These are phyloP conservation scores for Pygathrix nemaeus DNA, from an alignment of 2,113 vertebrate species.

Conservation along the genomic window DNA sequence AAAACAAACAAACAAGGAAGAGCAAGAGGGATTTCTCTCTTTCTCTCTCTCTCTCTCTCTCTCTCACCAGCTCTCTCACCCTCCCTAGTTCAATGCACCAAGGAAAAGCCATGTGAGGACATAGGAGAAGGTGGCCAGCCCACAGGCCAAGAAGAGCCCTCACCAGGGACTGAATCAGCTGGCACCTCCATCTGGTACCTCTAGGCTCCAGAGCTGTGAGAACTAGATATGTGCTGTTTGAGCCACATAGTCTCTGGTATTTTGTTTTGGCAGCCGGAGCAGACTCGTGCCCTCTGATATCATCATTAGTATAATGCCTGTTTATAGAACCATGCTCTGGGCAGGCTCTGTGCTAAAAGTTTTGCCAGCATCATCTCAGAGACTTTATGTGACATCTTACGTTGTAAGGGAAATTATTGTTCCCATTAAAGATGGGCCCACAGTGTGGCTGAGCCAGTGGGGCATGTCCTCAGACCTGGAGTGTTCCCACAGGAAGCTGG, in stretches of 20 bases:
- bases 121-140: background rate
- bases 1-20: background rate
- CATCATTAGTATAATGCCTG: fast-evolving
- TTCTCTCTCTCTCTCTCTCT: background rate
- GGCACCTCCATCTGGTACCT: background rate
- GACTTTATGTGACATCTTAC: background rate
- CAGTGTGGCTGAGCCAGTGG: background rate
- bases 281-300: background rate
- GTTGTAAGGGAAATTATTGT: background rate
- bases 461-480: background rate
- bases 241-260: background rate
- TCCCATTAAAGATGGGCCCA: background rate
- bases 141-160: background rate
- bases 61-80: background rate
- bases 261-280: background rate
- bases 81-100: background rate
- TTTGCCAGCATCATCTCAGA: background rate
- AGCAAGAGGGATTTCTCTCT: background rate
- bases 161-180: background rate
- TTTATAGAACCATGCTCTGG: background rate
- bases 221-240: background rate
- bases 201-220: background rate
- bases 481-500: background rate
- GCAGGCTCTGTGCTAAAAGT: background rate
- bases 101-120: background rate